Evolutionary conservation across 2,113 vertebrate species (phyloP).

Genomic region (Cygnus buccinator): DNA sequence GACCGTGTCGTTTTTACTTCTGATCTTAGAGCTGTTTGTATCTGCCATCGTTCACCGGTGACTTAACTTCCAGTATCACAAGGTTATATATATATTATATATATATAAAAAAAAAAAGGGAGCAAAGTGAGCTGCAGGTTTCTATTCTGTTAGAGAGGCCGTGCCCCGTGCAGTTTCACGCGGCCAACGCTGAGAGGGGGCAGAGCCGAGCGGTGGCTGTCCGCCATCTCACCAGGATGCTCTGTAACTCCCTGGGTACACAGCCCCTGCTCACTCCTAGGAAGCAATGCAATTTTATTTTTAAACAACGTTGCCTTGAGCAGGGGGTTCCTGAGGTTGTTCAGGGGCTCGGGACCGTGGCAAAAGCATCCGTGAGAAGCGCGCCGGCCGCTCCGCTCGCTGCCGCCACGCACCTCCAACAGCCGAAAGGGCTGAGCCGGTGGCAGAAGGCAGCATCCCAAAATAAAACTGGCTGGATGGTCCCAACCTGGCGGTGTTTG

Average conservation of each 20-base stretch:
- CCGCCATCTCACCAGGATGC: not conserved
- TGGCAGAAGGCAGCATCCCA: not conserved
- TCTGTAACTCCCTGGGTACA: fast-evolving
- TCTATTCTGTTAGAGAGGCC: not conserved
- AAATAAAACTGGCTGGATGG: not conserved
- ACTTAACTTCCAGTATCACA: not conserved
- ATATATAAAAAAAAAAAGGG: not conserved
- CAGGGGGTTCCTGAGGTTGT: fast-evolving
- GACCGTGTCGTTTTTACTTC: not conserved
- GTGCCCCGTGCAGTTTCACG: fast-evolving
- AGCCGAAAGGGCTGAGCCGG: not conserved
- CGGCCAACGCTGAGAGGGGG: not conserved
- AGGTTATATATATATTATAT: not conserved
- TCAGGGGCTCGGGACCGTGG: not conserved
- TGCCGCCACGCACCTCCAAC: fast-evolving
- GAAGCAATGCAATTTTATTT: fast-evolving
- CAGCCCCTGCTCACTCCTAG: not conserved
- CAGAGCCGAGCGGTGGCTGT: fast-evolving
- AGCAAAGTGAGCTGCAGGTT: not conserved
- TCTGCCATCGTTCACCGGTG: not conserved
- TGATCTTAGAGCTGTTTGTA: not conserved
- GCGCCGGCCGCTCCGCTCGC: not conserved
- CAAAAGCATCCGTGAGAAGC: fast-evolving
- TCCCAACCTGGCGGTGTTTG: not conserved
- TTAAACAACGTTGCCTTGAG: fast-evolving